phyloP scores from a whole-genome alignment of 2,888 invertebrate genomes.

The Proisotoma minuta region DNA sequence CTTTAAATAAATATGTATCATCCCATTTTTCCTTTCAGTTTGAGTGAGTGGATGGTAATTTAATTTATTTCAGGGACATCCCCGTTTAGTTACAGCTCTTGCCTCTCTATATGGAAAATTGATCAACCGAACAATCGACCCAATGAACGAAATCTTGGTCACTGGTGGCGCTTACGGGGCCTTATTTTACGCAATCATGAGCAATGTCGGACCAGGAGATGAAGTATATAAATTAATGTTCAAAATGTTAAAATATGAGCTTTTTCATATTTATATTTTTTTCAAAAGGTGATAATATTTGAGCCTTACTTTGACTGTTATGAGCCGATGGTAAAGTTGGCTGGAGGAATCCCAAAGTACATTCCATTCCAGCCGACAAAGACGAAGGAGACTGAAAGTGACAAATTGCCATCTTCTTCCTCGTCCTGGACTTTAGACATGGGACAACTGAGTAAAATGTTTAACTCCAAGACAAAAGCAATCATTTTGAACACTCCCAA shows the following conservation, averaged over 20 bases:
- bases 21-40: no score
- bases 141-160: conserved; percentile 78
- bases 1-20: no score
- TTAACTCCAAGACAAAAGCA: conserved; percentile 84
- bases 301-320: conserved; percentile 46
- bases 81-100: conserved; percentile 76
- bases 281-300: conserved; percentile 47
- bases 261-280: no score
- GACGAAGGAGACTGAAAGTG: no score
- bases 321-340: conserved; percentile 58
- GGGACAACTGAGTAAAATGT: conserved; percentile 70
- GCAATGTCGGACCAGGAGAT: conserved; percentile 41
- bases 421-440: conserved; percentile 86
- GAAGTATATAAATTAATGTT: no score
- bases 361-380: conserved; percentile 79
- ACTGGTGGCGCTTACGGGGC: conserved; percentile 94
- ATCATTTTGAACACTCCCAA: conserved; percentile 96
- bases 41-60: no score
- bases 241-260: no score
- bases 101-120: conserved; percentile 78
- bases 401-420: conserved; percentile 57
- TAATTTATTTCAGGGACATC: conserved; percentile 88
- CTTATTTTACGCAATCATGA: conserved; percentile 76
- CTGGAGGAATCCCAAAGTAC: conserved; percentile 80
- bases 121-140: conserved; percentile 70